phyloP scores from a whole-genome alignment of 2,888 invertebrate genomes.

The Agriopis marginaria region DNA sequence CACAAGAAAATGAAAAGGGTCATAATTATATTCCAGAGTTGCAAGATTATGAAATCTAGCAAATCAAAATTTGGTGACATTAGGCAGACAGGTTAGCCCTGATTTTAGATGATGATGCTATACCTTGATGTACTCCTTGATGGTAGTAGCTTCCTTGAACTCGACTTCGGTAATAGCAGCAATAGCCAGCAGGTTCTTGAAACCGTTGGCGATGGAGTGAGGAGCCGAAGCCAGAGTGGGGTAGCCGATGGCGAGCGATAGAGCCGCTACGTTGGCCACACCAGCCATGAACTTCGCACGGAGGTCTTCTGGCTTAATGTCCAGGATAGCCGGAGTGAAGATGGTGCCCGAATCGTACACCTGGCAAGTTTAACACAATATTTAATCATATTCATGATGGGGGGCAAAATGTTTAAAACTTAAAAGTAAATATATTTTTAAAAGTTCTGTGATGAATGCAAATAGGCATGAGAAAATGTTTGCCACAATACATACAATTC shows the following conservation, averaged over 20 bases:
- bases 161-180: constrained; percentile 98
- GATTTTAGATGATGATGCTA: background rate
- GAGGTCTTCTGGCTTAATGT: constrained; percentile 99
- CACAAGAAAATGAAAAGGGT: too few species aligned
- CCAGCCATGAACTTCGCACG: constrained; percentile 96
- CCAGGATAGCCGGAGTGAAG: constrained; percentile 98
- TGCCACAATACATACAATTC: constrained; percentile 19
- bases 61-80: too few species aligned
- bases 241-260: constrained; percentile 97
- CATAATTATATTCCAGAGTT: too few species aligned
- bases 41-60: too few species aligned
- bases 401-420: background rate
- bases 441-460: too few species aligned
- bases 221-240: constrained; percentile 98
- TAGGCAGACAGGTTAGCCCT: too few species aligned
- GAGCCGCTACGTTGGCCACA: constrained; percentile 96
- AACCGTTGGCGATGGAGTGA: constrained; percentile 98
- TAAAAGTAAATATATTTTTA: background rate
- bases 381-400: background rate
- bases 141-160: constrained; percentile 97
- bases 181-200: constrained; percentile 98
- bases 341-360: constrained; percentile 99
- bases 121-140: constrained; percentile 96
- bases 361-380: constrained; percentile 50
- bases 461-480: constrained; percentile 4